Evolutionary conservation across 2,888 invertebrate species (phyloP).

Genomic region (Sarcophaga variegata): DNA sequence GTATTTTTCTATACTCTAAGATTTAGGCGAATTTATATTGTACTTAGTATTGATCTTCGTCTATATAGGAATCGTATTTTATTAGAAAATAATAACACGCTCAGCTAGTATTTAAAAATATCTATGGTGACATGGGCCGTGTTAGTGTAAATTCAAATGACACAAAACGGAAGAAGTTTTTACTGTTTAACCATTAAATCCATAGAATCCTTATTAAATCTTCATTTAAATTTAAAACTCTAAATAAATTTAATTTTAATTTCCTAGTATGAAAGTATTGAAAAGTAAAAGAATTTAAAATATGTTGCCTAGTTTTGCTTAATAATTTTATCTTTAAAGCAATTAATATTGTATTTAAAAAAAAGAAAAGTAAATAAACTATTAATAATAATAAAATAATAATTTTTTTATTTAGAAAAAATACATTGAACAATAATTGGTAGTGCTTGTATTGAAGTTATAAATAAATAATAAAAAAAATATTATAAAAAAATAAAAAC

Average conservation of each 20-base stretch:
- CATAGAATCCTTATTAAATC: background rate
- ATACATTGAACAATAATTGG: constrained; percentile 79
- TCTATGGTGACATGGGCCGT: too few species aligned
- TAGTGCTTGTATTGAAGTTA: constrained; percentile 76
- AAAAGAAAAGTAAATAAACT: constrained; percentile 36
- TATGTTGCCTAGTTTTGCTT: constrained; percentile 52
- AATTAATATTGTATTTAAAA: constrained; percentile 37
- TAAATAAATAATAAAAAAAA: constrained; percentile 36
- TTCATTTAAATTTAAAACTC: constrained; percentile 15
- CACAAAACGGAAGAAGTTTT: too few species aligned
- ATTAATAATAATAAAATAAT: constrained; percentile 10
- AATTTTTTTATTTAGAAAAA: constrained; percentile 51
- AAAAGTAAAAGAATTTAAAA: constrained; percentile 58
- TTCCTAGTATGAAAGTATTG: too few species aligned
- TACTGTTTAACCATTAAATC: too few species aligned
- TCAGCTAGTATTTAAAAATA: too few species aligned
- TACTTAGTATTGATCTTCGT: too few species aligned
- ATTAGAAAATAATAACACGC: too few species aligned
- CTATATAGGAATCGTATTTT: too few species aligned
- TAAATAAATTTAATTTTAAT: background rate
- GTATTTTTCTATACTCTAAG: too few species aligned
- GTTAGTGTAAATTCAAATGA: too few species aligned
- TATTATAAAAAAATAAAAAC: constrained; percentile 64
- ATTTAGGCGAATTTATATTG: too few species aligned
- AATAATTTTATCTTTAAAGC: background rate